Conservation (phyloP, 2,888 invertebrate species). For the Liopterus haemorrhoidalis region DNA sequence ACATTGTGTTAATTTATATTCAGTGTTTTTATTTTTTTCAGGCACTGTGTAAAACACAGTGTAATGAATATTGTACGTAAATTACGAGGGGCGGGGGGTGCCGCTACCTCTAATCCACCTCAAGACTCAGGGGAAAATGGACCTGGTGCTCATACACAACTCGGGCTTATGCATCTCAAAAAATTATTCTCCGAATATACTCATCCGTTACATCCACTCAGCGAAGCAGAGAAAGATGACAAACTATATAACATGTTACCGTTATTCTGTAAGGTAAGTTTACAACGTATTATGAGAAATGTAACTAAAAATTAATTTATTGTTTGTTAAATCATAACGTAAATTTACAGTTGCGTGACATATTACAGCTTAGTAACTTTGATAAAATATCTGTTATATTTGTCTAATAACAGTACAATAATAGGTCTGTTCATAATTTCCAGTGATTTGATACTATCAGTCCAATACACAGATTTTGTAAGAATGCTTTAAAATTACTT, state of each 20-base stretch:
- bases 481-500: too few relatives aligned
- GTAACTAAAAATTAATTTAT: background rate
- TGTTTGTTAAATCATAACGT: background rate
- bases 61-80: slow-evolving; percentile 89
- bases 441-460: too few relatives aligned
- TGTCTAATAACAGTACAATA: too few relatives aligned
- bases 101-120: slow-evolving; percentile 47
- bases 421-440: too few relatives aligned
- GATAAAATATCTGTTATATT: too few relatives aligned
- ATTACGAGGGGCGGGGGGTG: slow-evolving; percentile 60
- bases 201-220: slow-evolving; percentile 75
- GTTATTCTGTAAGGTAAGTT: slow-evolving; percentile 86
- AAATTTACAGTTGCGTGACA: background rate
- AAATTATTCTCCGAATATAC: slow-evolving; percentile 94
- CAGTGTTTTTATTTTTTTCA: background rate
- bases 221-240: slow-evolving; percentile 79
- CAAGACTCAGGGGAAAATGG: slow-evolving; percentile 55
- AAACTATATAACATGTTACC: slow-evolving; percentile 97
- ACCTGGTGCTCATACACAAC: slow-evolving; percentile 70
- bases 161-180: slow-evolving; percentile 92
- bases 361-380: background rate
- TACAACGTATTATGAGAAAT: background rate
- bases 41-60: slow-evolving; percentile 20
- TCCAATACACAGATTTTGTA: too few relatives aligned
- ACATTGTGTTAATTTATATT: background rate